Evolutionary conservation across 1,140 invertebrate species (phyloP), one percentile per base, ranked within the genome.

Genomic region (Leptestheria dahalacensis): DNA sequence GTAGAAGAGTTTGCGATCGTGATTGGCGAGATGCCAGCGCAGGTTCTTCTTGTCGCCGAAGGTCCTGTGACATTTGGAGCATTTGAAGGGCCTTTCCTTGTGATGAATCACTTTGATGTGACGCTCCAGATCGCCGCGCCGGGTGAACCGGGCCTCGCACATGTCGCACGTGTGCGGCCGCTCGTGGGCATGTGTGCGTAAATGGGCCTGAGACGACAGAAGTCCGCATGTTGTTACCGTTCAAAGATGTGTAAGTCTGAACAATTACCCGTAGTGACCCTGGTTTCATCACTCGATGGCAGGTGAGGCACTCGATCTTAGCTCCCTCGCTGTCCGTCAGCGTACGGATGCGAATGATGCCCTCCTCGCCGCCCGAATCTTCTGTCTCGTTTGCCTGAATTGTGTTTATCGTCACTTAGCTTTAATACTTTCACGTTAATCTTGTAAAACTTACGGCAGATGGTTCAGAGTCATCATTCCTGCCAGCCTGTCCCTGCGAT

Each of bases 131-230:
- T 68, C 66, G 48, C 68, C 68, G 57, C 65, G 64, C 24, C 68
- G 61, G 10, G 66, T 68, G 61, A 71, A 71, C 46, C 63, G 64
- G 12, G 67, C 64, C 15, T 63, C 65, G 63, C 69, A 70, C 18
- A 66, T 51, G 55, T 68, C 62, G 64, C 69, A 70, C 4, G 58
- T 57, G 60, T 66, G 65, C 9, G 67, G 67, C 53, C 63, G 63
- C 26, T 63, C 64, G 0, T 66, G 68, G 51, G 66, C 64, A 18
- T 66, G 65, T 10, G 62, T 66, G n/a, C 33, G 49, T 20, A 41
- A 61, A 51, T 69, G 65, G 20, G 67, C 66, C 26, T 55, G 33
- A 41, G 33, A 41, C 6, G 15, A 41, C 6, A 41, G 15, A 41
- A 41, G 6, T 41, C 6, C 33, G 33, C 6, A 41, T n/a, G n/a